phyloP scores from a whole-genome alignment of 2,888 invertebrate species.

The Drosophila yooni region DNA sequence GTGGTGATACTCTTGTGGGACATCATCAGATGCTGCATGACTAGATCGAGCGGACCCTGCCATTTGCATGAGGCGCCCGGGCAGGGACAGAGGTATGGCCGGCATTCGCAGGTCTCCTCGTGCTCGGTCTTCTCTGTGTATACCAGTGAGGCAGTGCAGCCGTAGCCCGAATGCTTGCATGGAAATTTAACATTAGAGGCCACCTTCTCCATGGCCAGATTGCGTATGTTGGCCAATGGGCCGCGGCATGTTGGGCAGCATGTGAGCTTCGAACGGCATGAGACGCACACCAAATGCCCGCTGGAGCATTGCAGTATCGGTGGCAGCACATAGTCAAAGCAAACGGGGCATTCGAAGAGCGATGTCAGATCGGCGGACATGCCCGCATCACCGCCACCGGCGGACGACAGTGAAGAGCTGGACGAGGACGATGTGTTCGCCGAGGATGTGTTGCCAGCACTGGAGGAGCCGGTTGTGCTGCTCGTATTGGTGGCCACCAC shows the following conservation, averaged over 20 bases:
- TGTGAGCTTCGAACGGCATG: conserved; percentile 97
- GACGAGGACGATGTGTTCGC: conserved; percentile 85
- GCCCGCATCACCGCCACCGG: conserved; percentile 85
- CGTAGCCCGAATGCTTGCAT: conserved; percentile 98
- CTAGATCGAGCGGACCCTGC: conserved; percentile 99
- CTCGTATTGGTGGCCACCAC: conserved; percentile 73
- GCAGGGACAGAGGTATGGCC: conserved; percentile 99
- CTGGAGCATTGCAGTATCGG: conserved; percentile 99
- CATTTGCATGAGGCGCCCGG: conserved; percentile 99
- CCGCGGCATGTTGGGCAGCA: conserved; percentile 99
- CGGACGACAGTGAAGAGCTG: conserved; percentile 85
- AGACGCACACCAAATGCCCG: conserved; percentile 99
- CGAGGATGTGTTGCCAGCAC: conserved; percentile 80
- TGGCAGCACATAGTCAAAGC: conserved; percentile 99
- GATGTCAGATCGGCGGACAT: conserved; percentile 95
- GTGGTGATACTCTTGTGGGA: conserved; percentile 99
- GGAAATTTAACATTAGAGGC: conserved; percentile 99
- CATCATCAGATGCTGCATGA: conserved; percentile 99
- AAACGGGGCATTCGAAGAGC: conserved; percentile 97
- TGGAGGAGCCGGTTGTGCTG: conserved; percentile 74
- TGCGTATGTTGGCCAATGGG: conserved; percentile 97
- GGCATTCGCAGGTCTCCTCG: conserved; percentile 98
- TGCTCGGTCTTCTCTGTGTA: conserved; percentile 99
- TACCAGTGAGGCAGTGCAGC: conserved; percentile 95
- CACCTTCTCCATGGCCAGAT: conserved; percentile 99